phyloP scores from a whole-genome alignment of 2,113 vertebrate genomes.

The Acrocephalus arundinaceus region DNA sequence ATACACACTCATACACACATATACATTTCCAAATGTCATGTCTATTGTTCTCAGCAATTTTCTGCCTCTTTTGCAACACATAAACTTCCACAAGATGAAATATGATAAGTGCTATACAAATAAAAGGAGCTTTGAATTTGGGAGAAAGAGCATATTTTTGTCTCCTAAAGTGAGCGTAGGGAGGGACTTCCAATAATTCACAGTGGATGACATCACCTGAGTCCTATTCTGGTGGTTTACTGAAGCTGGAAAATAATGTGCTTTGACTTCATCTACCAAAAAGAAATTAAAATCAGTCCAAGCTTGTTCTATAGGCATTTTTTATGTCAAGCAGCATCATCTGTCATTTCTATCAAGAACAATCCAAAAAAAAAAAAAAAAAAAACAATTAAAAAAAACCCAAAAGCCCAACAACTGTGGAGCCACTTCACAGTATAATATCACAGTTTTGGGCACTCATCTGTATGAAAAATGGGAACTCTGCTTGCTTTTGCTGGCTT shows the following conservation, averaged over 20 bases:
- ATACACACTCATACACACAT: accelerated
- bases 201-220: neutral
- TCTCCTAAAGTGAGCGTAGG: neutral
- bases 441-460: neutral
- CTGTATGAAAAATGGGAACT: neutral
- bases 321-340: neutral
- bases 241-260: conserved; percentile 1
- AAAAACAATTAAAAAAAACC: neutral
- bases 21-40: neutral
- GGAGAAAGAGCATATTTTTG: conserved; percentile 16
- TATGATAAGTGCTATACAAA: conserved; percentile 6
- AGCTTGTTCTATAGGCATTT: neutral
- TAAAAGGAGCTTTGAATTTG: neutral
- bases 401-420: neutral
- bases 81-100: conserved; percentile 38
- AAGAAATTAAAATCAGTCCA: neutral
- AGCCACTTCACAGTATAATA: neutral
- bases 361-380: neutral
- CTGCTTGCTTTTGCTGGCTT: neutral
- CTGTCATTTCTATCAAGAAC: neutral
- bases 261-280: neutral
- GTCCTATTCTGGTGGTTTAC: neutral
- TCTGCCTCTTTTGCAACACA: neutral
- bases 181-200: conserved; percentile 25
- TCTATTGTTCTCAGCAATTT: neutral